phyloP scores from a whole-genome alignment of 2,797 vertebrate genomes.

The Xiphophorus birchmanni region DNA sequence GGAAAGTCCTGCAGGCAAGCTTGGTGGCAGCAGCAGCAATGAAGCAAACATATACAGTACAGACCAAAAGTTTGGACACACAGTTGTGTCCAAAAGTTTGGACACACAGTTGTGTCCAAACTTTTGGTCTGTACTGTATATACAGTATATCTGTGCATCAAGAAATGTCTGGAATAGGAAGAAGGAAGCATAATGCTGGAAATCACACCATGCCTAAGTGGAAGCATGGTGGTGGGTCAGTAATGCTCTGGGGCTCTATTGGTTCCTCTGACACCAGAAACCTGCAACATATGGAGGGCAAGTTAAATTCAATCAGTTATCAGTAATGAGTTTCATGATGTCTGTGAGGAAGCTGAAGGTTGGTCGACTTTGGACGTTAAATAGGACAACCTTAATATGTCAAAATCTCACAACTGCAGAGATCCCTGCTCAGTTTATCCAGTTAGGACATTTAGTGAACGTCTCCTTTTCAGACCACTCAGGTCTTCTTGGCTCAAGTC shows the following conservation, averaged over 20 bases:
- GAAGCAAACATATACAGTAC: too few relatives aligned
- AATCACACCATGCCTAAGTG: background rate
- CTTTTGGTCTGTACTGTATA: too few relatives aligned
- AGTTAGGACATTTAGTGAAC: background rate
- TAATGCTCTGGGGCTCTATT: background rate
- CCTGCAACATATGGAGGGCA: background rate
- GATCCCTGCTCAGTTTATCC: background rate
- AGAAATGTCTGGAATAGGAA: background rate
- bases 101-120: too few relatives aligned
- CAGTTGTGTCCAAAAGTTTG: too few relatives aligned
- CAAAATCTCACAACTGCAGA: background rate
- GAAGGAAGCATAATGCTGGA: background rate
- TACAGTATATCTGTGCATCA: background rate
- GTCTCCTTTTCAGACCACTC: too few relatives aligned
- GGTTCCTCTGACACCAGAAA: background rate
- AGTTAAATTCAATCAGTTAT: background rate
- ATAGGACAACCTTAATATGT: background rate
- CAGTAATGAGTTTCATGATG: background rate
- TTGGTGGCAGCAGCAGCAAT: background rate
- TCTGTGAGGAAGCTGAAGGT: background rate
- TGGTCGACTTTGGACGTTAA: background rate
- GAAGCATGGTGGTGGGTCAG: background rate
- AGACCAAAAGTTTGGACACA: too few relatives aligned
- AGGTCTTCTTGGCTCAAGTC: too few relatives aligned
- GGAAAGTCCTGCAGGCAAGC: background rate